Evolutionary conservation across 2,113 vertebrate genomes (phyloP), one percentile per base, ranked within the genome.

Genomic region (Anhinga rufa): DNA sequence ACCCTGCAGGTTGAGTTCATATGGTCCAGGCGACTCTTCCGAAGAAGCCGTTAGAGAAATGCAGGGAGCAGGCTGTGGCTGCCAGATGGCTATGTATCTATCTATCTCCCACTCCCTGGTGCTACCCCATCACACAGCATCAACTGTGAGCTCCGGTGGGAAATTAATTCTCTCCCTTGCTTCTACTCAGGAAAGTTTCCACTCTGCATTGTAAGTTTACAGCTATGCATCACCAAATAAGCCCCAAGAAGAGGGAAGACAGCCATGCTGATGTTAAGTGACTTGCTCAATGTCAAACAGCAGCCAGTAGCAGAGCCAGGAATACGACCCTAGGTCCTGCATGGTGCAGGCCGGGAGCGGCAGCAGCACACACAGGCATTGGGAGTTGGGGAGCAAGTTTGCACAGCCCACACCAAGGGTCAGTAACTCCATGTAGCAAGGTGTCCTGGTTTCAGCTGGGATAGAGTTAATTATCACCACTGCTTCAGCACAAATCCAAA

Each of bases 301-400:
- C 64, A 78, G 79, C 55, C 62, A 51, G 71, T 6, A 75, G 55
- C n/a, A n/a, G 61, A 68, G 38, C 7, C 69, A n/a, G 88, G 72
- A 78, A 29, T 9, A 17, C 0, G 17, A 36, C 12, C 15, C 26
- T 3, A 4, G 49, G 42, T 79, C 44, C 20, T 2, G 12, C 31
- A 26, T 0, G 2, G 40, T 1, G 1, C 29, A 40, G 62, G 79
- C 46, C 51, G 60, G 2, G 8, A 51, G 51, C 1, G 1, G 61
- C 69, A 60, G 68, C 68, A 55, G 88, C 18, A 24, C 6, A 1
- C 21, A 5, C 7, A 6, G 52, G 44, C 52, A 10, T 0, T 17
- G 36, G 42, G 55, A 65, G 28, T 2, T 12, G 8, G 31, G 57
- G 31, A 55, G 29, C 1, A 2, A 16, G 28, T 76, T 57, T 64